Base-by-base conservation (phyloP, 2,888 invertebrate species). In the Cinara cedri region DNA sequence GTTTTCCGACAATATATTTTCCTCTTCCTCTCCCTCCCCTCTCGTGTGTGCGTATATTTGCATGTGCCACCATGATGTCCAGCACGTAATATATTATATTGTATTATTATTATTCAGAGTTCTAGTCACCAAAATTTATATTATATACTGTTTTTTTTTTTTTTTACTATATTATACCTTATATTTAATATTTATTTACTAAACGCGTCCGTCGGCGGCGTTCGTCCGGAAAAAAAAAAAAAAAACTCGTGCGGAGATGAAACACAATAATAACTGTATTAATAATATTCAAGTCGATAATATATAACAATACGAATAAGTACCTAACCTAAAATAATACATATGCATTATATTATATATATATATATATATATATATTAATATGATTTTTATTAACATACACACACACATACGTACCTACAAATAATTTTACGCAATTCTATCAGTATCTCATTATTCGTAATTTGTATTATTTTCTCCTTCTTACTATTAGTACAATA, bases 61-160 rank as follows among this genome's bases (percentile, higher is more conserved):
- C 34, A 34, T 34, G 34, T 34, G 34, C 34, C 34, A 34, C 3
- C 13, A 46, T 44, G 68, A 63, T 66, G 80, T 81, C 81, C 81
- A 74, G 80, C 72, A 82, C 78, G 57, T 44, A 78, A 46, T 46
- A 46, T 46, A 46, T 46, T 46, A 46, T 46, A 46, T 44, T 8
- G 4, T 4, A 44, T 44, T 4, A 44, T 46, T 10, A 46, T 80
- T 75, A 70, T 80, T 80, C 66, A 34, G 34, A 34, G 82, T 81
- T 82, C 82, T 82, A 82, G 82, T 82, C 82, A 82, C 63, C 81
- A 55, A 63, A n/a, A 51, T 51, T 34, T 46, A 51, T 51, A 51
- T 51, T 51, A 51, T 51, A n/a, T 51, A n/a, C 13, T 3, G 1
- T 46, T 46, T 13, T 46, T 46, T 63, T 42, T 42, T 34, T n/a